Evolutionary conservation across 2,113 vertebrate genomes (phyloP), one percentile per base, ranked within the genome.

Genomic region (Chinchilla lanigera): DNA sequence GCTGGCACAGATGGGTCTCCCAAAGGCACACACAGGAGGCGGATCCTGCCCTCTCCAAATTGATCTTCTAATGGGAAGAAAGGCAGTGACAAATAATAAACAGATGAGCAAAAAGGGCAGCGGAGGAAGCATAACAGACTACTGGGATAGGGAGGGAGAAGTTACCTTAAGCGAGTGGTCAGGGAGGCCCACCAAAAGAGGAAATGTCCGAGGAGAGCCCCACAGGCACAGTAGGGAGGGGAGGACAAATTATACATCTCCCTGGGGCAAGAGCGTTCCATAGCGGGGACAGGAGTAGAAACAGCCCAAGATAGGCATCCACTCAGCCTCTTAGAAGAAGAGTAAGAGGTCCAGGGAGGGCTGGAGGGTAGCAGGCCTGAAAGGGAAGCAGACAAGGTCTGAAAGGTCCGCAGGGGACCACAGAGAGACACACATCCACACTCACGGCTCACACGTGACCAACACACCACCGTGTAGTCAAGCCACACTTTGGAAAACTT

Each of bases 381-480:
- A 44, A 17, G 22, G 24, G 50, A 41, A n/a, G 78, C 22, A 30
- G 11, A 7, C 11, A 7, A 24, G 54, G 30, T 4, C 28, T 7
- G 4, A 82, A 80, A 38, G 24, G 2, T 30, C 0, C 0, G 1
- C 0, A 17, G 1, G 41, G 30, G 58, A 24, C 30, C 19, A n/a
- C 10, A 30, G 47, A 50, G n/a, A 58, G 7, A 19, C 0, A 0
- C 26, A 47, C 17, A 1, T 0, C 6, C 35, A 5, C 6, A 5
- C 2, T 4, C 10, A 44, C 56, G 22, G 35, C 24, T 26, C 13
- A 52, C 0, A 0, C 16, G 0, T 2, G 2, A 0, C 24, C 17
- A 0, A 47, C 0, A 56, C 4, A 7, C n/a, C 0, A 3, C 2
- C 1, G 0, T 6, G 47, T 30, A 1, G 52, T 75, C 67, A 35